These are phyloP conservation scores for Megaceryle alcyon DNA, from an alignment of 2,797 vertebrate species.

Conservation along the genomic window DNA sequence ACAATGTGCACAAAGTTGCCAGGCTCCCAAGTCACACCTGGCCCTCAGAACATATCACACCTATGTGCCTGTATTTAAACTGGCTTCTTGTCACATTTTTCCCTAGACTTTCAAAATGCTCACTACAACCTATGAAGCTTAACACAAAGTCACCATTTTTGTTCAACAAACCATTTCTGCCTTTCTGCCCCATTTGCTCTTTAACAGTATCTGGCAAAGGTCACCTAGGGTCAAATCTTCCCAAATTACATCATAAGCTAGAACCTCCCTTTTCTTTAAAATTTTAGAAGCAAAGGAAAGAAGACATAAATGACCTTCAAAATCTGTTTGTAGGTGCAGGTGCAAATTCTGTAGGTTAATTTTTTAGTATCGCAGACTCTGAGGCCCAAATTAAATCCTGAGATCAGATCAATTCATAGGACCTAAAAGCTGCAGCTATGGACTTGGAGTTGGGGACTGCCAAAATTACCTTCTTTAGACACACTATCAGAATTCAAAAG, in stretches of 20 bases:
- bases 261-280: neutral
- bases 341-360: neutral
- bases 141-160: constrained; percentile 34
- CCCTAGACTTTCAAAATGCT: constrained; percentile 45
- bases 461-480: neutral
- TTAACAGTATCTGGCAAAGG: constrained; percentile 24
- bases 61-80: constrained; percentile 56
- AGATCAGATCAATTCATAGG: neutral
- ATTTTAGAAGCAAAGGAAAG: neutral
- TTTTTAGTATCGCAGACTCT: neutral
- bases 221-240: neutral
- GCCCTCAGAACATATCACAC: constrained; percentile 71
- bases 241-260: neutral
- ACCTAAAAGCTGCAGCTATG: neutral
- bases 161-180: constrained; percentile 36
- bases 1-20: constrained; percentile 53
- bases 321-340: neutral
- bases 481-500: neutral
- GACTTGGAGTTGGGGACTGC: accelerated
- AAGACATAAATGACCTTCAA: neutral
- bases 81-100: constrained; percentile 73
- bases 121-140: constrained; percentile 37
- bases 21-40: constrained; percentile 73
- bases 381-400: neutral
- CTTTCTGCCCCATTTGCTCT: neutral